A percentile compares a stretch with the other conserved stretches of the same genome.
These are phyloP conservation scores for Candidula unifasciata DNA, from an alignment of 2,888 invertebrate species.

Conservation along the genomic window DNA sequence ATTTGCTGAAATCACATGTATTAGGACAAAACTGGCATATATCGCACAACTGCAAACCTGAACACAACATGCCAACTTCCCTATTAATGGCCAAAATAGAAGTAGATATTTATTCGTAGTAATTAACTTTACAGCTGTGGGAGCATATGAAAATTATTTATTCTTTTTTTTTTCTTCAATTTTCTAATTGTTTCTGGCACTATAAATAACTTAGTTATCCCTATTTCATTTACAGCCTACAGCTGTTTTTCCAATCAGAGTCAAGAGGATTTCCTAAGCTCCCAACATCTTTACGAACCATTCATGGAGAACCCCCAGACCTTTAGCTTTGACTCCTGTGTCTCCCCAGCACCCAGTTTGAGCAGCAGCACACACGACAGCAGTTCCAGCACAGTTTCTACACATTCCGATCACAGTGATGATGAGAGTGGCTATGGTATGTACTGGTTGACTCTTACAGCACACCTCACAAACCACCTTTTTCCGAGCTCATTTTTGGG, in stretches of 20 bases:
- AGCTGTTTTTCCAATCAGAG: conserved; percentile 27
- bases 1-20: too few relatives aligned
- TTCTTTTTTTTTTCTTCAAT: too few relatives aligned
- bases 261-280: background rate
- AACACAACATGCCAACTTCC: too few relatives aligned
- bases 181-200: too few relatives aligned
- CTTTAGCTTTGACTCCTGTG: conserved; percentile 38
- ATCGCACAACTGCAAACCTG: too few relatives aligned
- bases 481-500: too few relatives aligned
- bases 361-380: conserved; percentile 48
- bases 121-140: too few relatives aligned
- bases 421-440: conserved; percentile 47
- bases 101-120: too few relatives aligned
- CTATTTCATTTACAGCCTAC: conserved; percentile 22
- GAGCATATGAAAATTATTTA: too few relatives aligned
- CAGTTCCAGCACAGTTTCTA: conserved; percentile 6
- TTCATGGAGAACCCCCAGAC: conserved; percentile 28
- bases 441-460: background rate
- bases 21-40: too few relatives aligned
- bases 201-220: background rate
- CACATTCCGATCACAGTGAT: conserved; percentile 47
- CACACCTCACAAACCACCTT: too few relatives aligned
- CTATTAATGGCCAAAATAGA: too few relatives aligned
- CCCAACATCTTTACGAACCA: conserved; percentile 16
- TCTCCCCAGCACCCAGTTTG: conserved; percentile 52